Conservation (phyloP, 2,888 invertebrate species). For the Chymomyza caudatula region DNA sequence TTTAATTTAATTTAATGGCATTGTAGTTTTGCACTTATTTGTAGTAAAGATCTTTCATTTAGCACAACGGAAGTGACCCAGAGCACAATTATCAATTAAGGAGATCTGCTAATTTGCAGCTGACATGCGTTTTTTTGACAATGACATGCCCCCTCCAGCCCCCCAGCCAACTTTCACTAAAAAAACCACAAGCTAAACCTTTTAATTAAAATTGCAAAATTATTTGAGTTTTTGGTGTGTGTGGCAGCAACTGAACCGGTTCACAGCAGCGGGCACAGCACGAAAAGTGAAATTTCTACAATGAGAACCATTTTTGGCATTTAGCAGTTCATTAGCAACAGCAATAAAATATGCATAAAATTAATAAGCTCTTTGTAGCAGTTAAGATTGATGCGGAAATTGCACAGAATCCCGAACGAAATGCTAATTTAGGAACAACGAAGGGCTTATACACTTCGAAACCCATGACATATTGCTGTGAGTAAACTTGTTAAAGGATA, state of each 20-base stretch:
- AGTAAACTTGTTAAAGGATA: too few relatives aligned
- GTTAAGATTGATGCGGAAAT: slow-evolving; percentile 26
- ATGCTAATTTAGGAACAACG: background rate
- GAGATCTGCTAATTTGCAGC: slow-evolving; percentile 15
- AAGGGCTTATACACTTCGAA: too few relatives aligned
- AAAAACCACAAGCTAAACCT: background rate
- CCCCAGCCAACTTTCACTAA: slow-evolving; percentile 29
- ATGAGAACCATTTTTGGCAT: slow-evolving; percentile 56
- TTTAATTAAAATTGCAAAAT: slow-evolving; percentile 6
- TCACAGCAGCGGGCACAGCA: background rate
- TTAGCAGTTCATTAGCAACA: slow-evolving; percentile 56
- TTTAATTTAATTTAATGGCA: slow-evolving; percentile 62
- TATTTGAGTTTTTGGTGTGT: background rate
- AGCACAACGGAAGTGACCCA: slow-evolving; percentile 50
- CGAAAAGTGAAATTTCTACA: slow-evolving; percentile 61
- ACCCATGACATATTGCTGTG: too few relatives aligned
- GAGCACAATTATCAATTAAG: slow-evolving; percentile 62
- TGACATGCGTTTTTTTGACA: slow-evolving; percentile 22
- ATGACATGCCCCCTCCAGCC: background rate
- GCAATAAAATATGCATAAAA: slow-evolving; percentile 39
- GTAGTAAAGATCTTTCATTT: slow-evolving; percentile 34
- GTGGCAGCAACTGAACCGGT: background rate
- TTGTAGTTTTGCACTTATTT: slow-evolving; percentile 46
- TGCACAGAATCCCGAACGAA: background rate
- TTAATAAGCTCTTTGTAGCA: slow-evolving; percentile 31